Evolutionary conservation across 2,113 vertebrate species (phyloP).

Genomic region (Bostrychus sinensis): DNA sequence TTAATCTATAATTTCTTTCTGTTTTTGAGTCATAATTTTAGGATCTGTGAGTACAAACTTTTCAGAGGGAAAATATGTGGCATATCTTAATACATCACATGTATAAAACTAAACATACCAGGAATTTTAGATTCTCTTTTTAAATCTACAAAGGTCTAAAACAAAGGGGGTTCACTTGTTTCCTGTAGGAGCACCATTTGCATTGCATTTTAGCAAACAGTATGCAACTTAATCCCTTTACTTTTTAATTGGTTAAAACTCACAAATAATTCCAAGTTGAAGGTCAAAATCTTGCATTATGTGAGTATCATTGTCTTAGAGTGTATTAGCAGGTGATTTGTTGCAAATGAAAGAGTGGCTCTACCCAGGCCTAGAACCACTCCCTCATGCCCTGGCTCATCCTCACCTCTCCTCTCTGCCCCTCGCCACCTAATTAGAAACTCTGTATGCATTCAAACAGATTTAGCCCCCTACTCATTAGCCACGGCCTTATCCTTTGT

Average conservation of each 20-base stretch:
- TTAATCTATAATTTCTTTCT: no score
- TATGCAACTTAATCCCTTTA: conserved; percentile 11
- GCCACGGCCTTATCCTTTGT: conserved; percentile 48
- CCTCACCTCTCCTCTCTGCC: conserved; percentile 1
- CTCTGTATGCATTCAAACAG: conserved; percentile 41
- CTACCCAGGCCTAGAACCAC: conserved; percentile 6
- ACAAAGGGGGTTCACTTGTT: not conserved
- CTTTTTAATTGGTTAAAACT: not conserved
- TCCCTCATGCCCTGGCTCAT: conserved; percentile 29
- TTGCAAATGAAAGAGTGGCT: conserved; percentile 24
- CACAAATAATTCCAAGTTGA: not conserved
- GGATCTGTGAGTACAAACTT: no score
- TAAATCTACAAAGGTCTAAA: not conserved
- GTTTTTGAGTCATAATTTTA: no score
- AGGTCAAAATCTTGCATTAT: not conserved
- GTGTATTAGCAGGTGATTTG: conserved; percentile 24
- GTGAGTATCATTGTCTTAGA: not conserved
- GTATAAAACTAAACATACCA: no score
- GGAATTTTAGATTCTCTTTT: no score
- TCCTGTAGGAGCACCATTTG: not conserved
- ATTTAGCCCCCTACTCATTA: conserved; percentile 50
- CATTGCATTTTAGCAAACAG: not conserved
- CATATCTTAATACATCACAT: no score
- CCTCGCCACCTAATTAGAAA: conserved; percentile 59
- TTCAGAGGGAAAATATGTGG: no score